A percentile compares a stretch with the other conserved stretches of the same genome.
Conservation (phyloP, 2,113 vertebrate species). For the Gallinago jamesoni region DNA sequence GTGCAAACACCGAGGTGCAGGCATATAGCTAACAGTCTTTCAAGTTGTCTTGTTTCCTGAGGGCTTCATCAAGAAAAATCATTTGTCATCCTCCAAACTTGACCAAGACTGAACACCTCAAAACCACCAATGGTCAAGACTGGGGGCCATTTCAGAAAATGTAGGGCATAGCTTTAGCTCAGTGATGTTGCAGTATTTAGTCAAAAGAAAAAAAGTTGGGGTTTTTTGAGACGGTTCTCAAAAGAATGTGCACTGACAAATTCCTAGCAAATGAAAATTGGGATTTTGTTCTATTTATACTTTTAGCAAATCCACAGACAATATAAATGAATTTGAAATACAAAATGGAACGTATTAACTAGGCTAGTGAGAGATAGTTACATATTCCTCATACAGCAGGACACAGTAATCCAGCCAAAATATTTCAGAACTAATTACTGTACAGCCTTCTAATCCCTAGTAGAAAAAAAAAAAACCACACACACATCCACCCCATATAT, state of each 20-base stretch:
- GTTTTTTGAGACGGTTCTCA: not conserved
- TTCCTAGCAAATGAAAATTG: not conserved
- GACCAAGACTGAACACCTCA: not conserved
- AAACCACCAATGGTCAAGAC: not conserved
- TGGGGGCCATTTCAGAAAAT: not conserved
- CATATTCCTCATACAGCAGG: slow-evolving; percentile 10
- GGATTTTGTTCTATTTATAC: slow-evolving; percentile 57
- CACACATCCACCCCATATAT: not conserved
- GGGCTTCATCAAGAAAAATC: not conserved
- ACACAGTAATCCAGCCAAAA: slow-evolving; percentile 53
- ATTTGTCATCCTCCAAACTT: not conserved
- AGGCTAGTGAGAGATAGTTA: not conserved
- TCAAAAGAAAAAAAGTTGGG: accelerated
- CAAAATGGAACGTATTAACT: slow-evolving; percentile 19
- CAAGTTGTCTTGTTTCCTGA: not conserved
- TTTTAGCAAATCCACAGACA: slow-evolving; percentile 59
- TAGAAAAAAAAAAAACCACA: not conserved
- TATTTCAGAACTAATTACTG: slow-evolving; percentile 62
- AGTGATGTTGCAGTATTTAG: not conserved
- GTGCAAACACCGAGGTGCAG: accelerated
- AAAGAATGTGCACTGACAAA: not conserved
- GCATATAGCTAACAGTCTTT: not conserved
- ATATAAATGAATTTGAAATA: slow-evolving; percentile 37
- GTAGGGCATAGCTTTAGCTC: not conserved
- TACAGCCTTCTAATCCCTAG: slow-evolving; percentile 46